These are phyloP conservation scores for Battus philenor DNA, from an alignment of 1,140 invertebrate genomes.

Conservation along the genomic window DNA sequence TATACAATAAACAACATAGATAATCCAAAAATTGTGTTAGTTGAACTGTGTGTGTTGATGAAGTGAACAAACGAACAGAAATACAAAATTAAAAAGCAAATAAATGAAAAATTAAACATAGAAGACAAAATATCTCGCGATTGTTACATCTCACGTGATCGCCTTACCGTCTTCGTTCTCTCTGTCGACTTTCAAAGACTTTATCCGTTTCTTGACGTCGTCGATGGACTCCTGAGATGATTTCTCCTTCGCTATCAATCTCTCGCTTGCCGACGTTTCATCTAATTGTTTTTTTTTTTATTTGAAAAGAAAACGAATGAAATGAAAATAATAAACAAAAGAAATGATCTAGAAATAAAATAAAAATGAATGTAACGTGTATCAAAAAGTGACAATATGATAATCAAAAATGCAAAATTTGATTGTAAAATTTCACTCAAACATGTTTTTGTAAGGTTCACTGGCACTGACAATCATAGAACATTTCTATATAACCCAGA, in stretches of 20 bases:
- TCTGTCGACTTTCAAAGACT: slow-evolving; percentile 66
- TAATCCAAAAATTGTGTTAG: neutral
- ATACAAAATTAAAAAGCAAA: slow-evolving; percentile 24
- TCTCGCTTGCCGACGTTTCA: slow-evolving; percentile 48
- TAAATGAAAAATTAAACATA: slow-evolving; percentile 22
- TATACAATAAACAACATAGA: neutral
- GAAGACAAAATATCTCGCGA: slow-evolving; percentile 11
- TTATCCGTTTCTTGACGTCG: slow-evolving; percentile 62
- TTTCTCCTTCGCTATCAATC: slow-evolving; percentile 49
- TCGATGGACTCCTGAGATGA: slow-evolving; percentile 57
- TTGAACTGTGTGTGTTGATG: neutral
- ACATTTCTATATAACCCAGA: too few species aligned
- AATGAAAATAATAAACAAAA: slow-evolving; percentile 25
- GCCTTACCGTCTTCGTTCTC: slow-evolving; percentile 70
- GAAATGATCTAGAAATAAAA: slow-evolving; percentile 22
- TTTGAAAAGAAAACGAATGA: slow-evolving; percentile 32
- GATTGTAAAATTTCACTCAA: too few species aligned
- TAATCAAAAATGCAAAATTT: neutral
- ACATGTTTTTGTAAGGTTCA: too few species aligned
- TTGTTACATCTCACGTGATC: neutral
- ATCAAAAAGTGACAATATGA: neutral
- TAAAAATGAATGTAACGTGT: too few species aligned
- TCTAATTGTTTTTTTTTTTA: slow-evolving; percentile 30
- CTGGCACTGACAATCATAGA: too few species aligned
- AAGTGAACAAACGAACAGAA: slow-evolving; percentile 11